These are phyloP conservation scores for Ahaetulla prasina DNA, from an alignment of 2,113 vertebrate species.

Conservation along the genomic window DNA sequence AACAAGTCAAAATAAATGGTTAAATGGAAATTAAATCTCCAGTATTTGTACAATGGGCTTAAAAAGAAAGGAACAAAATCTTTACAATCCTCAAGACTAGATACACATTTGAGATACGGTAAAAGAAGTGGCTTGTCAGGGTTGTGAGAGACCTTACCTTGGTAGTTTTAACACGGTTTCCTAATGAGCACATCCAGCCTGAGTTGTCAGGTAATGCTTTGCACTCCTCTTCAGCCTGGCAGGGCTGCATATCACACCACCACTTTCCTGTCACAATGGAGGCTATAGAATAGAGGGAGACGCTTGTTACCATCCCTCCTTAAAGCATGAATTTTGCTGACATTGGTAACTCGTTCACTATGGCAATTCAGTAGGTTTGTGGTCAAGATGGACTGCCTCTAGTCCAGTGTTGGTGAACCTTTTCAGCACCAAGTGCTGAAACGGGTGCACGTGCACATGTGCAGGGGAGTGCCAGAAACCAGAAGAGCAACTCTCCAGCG, in stretches of 20 bases:
- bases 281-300: slow-evolving; percentile 61
- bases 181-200: slow-evolving; percentile 81
- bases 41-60: not conserved
- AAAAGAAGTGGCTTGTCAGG: not conserved
- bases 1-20: not conserved
- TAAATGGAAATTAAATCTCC: not conserved
- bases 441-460: too few relatives aligned
- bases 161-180: slow-evolving; percentile 81
- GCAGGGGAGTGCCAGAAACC: too few relatives aligned
- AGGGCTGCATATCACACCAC: slow-evolving; percentile 87
- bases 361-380: not conserved
- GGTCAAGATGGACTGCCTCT: not conserved
- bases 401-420: too few relatives aligned
- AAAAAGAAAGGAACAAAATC: not conserved
- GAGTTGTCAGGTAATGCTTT: slow-evolving; percentile 82
- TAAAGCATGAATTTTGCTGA: not conserved
- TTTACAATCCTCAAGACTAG: not conserved
- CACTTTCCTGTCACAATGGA: slow-evolving; percentile 81
- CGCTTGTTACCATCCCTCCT: not conserved
- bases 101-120: not conserved
- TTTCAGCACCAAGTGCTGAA: too few relatives aligned
- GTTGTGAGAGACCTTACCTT: slow-evolving; percentile 61
- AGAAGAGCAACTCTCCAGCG: too few relatives aligned
- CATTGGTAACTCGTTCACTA: not conserved
- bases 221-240: slow-evolving; percentile 80